These are phyloP conservation scores for Hippopotamus amphibius DNA, from an alignment of 2,113 vertebrate genomes.

Conservation along the genomic window DNA sequence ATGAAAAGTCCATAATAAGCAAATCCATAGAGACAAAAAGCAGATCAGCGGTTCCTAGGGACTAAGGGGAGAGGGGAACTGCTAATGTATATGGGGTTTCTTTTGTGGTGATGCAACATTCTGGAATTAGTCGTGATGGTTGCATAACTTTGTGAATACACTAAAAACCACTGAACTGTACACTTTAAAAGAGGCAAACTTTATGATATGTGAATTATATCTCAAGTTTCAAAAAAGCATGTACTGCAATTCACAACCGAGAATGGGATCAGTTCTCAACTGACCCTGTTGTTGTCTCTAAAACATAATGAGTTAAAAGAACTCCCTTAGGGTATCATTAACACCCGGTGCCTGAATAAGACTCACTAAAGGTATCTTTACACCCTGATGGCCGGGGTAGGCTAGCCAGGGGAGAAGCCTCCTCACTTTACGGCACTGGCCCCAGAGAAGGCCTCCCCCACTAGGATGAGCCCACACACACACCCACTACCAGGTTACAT, in stretches of 20 bases:
- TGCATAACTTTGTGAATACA: not conserved
- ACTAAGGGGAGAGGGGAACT: not conserved
- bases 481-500: not conserved
- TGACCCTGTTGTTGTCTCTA: not conserved
- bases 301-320: not conserved
- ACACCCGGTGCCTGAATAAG: not conserved
- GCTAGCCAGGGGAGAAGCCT: not conserved
- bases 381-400: not conserved
- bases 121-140: not conserved
- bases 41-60: not conserved
- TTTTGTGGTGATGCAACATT: not conserved
- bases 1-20: slow-evolving; percentile 21
- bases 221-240: not conserved
- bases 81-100: not conserved
- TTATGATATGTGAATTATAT: not conserved
- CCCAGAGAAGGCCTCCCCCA: not conserved
- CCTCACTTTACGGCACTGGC: not conserved
- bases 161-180: not conserved
- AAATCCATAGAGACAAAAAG: not conserved
- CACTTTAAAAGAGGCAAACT: not conserved
- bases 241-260: not conserved
- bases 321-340: not conserved
- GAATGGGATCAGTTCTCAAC: not conserved
- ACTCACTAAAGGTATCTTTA: not conserved
- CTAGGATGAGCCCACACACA: not conserved